phyloP scores from a whole-genome alignment of 2,113 vertebrate species.

The Ceuthmochares aereus region DNA sequence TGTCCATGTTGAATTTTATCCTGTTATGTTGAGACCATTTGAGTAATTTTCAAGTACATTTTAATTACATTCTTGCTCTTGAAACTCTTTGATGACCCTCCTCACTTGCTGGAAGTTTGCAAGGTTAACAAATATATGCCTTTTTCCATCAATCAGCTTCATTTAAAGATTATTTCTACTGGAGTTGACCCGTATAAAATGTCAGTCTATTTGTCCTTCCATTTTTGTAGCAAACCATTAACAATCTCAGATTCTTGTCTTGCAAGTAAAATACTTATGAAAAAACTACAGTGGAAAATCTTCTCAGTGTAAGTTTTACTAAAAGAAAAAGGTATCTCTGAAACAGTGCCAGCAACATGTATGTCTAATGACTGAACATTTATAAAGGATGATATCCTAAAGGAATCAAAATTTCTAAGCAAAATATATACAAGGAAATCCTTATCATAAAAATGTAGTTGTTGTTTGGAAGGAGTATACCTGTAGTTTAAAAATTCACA shows the following conservation, averaged over 20 bases:
- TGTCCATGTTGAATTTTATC: neutral
- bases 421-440: neutral
- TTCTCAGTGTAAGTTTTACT: neutral
- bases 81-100: neutral
- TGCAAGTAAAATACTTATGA: neutral
- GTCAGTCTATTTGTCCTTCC: neutral
- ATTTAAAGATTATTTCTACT: neutral
- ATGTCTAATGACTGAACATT: neutral
- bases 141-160: neutral
- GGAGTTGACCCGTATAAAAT: neutral
- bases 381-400: neutral
- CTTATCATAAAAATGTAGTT: neutral
- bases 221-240: neutral
- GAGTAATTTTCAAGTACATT: neutral
- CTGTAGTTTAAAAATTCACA: neutral
- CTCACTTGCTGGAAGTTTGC: neutral
- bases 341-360: neutral
- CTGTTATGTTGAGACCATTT: neutral
- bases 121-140: neutral
- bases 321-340: neutral
- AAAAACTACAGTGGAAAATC: neutral
- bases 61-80: neutral
- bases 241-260: accelerated
- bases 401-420: neutral
- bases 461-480: accelerated